These are phyloP conservation scores for Sympetrum striolatum DNA, from an alignment of 2,888 invertebrate species.

Conservation along the genomic window DNA sequence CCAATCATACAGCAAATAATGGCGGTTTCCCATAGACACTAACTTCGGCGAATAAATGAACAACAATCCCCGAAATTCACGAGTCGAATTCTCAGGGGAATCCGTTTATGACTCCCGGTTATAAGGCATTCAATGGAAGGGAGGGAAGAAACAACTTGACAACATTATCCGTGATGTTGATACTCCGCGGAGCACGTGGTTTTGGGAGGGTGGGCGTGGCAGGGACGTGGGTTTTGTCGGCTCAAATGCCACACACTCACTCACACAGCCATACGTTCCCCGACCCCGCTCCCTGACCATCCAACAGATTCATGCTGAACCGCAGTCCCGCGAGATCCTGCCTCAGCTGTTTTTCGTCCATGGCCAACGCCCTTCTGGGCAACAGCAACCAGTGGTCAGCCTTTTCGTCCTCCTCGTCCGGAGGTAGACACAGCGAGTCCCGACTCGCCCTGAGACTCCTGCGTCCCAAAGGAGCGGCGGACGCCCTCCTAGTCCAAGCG, in stretches of 20 bases:
- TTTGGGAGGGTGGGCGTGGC: not conserved
- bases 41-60: too few relatives aligned
- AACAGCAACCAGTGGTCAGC: constrained; percentile 64
- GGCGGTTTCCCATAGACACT: not conserved
- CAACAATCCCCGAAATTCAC: too few relatives aligned
- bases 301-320: constrained; percentile 62
- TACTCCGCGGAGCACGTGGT: not conserved
- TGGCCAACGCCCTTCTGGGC: constrained; percentile 63
- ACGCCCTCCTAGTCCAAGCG: not conserved
- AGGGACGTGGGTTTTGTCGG: constrained; percentile 16
- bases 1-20: not conserved
- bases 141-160: too few relatives aligned
- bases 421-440: constrained; percentile 4
- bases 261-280: constrained; percentile 68
- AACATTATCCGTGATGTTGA: not conserved
- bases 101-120: too few relatives aligned
- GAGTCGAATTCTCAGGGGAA: too few relatives aligned
- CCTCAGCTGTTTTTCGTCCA: constrained; percentile 64
- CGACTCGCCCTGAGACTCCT: constrained; percentile 31
- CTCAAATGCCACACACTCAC: constrained; percentile 52
- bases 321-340: constrained; percentile 65
- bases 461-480: not conserved
- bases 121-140: too few relatives aligned
- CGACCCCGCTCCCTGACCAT: constrained; percentile 61
- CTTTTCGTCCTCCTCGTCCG: constrained; percentile 2